Evolutionary conservation across 2,888 invertebrate genomes (phyloP), one percentile per base, ranked within the genome.

Genomic region (Tubulanus polymorphus): DNA sequence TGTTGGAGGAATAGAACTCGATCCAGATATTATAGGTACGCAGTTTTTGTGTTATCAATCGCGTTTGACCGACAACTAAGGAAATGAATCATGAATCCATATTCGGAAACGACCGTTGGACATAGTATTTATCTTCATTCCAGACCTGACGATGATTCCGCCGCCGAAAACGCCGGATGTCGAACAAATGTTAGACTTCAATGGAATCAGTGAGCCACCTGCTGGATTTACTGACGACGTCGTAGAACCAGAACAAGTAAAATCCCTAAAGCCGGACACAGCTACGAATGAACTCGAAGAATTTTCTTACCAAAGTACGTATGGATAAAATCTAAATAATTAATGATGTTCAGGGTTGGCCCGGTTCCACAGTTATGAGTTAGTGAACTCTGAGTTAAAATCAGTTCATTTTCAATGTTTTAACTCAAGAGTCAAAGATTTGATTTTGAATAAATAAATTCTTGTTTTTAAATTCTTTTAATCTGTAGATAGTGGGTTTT

Each of bases 11-110:
- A 67, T 83, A n/a, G 83, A 87, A 72, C 83, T 87, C 69, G 92
- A 92, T 78, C 88, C 89, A 41, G 92, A 93, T 83, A 87, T 93
- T 71, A 92, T 92, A 78, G 93, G 76, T 76, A 65, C 53, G 56
- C 5, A 8, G 6, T 8, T 41, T 41, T 18, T 41, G 18, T 15
- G n/a, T n/a, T n/a, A n/a, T n/a, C n/a, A n/a, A n/a, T n/a, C n/a
- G n/a, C n/a, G n/a, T n/a, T n/a, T n/a, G n/a, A n/a, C n/a, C n/a
- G n/a, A n/a, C n/a, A n/a, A n/a, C n/a, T n/a, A n/a, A n/a, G n/a
- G n/a, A n/a, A n/a, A n/a, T n/a, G n/a, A n/a, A n/a, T n/a, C n/a
- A n/a, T n/a, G n/a, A n/a, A n/a, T n/a, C n/a, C n/a, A n/a, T n/a
- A n/a, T n/a, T n/a, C n/a, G n/a, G n/a, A n/a, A n/a, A n/a, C n/a